Conservation (phyloP, 35 echinoderm and acorn worm genomes). For the Anneissia japonica region DNA sequence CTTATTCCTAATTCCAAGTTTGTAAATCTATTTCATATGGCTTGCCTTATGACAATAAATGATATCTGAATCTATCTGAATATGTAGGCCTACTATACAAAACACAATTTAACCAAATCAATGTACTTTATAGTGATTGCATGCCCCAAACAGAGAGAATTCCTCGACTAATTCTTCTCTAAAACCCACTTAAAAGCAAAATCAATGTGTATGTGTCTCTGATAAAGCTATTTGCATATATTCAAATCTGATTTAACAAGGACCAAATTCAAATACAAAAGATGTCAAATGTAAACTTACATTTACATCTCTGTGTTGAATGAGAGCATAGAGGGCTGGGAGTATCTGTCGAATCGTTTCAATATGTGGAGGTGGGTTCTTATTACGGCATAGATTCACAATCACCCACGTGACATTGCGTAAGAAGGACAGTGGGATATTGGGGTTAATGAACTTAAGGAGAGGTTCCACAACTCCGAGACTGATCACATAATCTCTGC, state of each 20-base stretch:
- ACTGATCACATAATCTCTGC: constrained; percentile 86
- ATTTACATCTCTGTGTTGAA: constrained; percentile 91
- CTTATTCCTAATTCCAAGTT: no score
- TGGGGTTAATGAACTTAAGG: constrained; percentile 90
- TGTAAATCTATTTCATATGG: no score
- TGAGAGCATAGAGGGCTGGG: constrained; percentile 70
- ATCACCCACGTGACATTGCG: constrained; percentile 97
- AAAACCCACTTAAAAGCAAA: no score
- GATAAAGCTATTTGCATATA: no score
- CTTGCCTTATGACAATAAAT: no score
- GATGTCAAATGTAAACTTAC: constrained; percentile 38
- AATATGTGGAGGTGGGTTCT: constrained; percentile 74
- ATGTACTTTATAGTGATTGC: no score
- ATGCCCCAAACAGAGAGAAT: no score
- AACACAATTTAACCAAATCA: no score
- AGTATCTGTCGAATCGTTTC: constrained; percentile 74
- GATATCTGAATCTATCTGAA: no score
- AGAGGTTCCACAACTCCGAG: constrained; percentile 82
- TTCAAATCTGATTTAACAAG: background rate
- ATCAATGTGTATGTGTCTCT: no score
- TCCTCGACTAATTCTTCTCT: no score
- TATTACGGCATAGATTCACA: constrained; percentile 93
- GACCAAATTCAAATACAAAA: background rate
- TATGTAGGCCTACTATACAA: no score
- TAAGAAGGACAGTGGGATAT: constrained; percentile 91